Evolutionary conservation across 2,888 invertebrate species (phyloP).

Genomic region (Tinea pellionella): DNA sequence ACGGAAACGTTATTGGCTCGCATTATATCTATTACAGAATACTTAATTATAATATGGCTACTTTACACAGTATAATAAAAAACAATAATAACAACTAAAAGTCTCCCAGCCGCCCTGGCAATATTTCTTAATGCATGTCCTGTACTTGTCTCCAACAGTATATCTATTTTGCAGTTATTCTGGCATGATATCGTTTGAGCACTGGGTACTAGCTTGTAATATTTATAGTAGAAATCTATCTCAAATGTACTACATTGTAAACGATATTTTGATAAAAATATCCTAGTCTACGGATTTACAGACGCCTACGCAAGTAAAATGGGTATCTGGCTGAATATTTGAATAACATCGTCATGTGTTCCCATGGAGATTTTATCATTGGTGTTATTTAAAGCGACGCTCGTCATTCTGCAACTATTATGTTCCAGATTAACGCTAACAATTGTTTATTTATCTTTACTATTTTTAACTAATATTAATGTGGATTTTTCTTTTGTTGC

Average conservation of each 20-base stretch:
- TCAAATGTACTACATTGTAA: not conserved
- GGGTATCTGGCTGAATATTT: conserved; percentile 22
- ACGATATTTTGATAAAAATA: conserved; percentile 28
- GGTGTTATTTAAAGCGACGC: conserved; percentile 20
- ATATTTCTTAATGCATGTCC: too few species aligned
- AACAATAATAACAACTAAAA: too few species aligned
- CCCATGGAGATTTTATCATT: conserved; percentile 26
- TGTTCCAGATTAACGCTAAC: not conserved
- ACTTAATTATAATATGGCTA: too few species aligned
- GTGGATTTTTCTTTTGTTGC: not conserved
- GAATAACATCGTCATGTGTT: conserved; percentile 31
- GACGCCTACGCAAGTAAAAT: conserved; percentile 32
- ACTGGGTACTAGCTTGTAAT: too few species aligned
- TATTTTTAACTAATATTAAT: not conserved
- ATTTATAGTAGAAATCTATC: not conserved
- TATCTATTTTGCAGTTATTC: too few species aligned
- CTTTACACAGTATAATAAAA: too few species aligned
- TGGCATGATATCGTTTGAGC: too few species aligned
- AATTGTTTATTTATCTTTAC: not conserved
- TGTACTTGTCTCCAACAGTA: too few species aligned
- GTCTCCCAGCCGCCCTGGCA: too few species aligned
- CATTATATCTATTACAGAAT: too few species aligned
- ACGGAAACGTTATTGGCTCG: too few species aligned
- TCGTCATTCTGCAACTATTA: conserved; percentile 18
- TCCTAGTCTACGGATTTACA: conserved; percentile 32